A percentile compares a stretch with the other conserved stretches of the same genome.
Conservation (phyloP, 2,113 vertebrate species). For the Lophotis ruficrista region DNA sequence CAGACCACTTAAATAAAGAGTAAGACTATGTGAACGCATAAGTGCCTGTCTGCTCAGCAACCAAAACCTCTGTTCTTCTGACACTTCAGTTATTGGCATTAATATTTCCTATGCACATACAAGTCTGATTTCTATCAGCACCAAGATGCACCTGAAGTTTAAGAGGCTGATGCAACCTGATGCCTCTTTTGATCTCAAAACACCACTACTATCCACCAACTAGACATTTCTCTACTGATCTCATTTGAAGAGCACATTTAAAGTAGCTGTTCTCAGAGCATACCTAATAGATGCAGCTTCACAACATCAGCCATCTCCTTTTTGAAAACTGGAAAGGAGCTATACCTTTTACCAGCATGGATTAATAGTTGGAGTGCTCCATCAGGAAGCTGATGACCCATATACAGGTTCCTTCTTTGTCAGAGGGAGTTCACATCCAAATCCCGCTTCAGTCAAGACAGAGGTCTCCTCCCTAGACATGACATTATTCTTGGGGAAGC, state of each 20-base stretch:
- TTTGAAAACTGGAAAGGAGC: neutral
- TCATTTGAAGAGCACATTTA: neutral
- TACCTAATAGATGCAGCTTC: neutral
- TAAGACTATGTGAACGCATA: rapidly evolving
- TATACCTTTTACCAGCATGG: neutral
- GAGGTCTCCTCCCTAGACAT: rapidly evolving
- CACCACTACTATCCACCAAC: neutral
- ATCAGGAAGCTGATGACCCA: neutral
- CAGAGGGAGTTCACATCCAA: neutral
- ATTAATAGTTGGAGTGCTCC: neutral
- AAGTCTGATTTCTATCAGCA: neutral
- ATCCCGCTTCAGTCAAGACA: neutral
- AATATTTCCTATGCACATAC: neutral
- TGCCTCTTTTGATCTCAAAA: neutral
- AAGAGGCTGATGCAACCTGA: neutral
- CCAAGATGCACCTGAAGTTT: neutral
- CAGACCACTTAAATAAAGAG: neutral
- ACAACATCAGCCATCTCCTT: neutral
- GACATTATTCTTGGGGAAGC: neutral
- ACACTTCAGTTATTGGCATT: neutral
- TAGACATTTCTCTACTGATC: neutral
- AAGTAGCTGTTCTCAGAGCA: neutral
- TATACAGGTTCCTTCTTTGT: neutral
- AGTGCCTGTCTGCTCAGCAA: neutral
- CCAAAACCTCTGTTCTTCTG: neutral